These are phyloP conservation scores for Oreochromis spilurus DNA, from an alignment of 2,113 vertebrate genomes.

Conservation along the genomic window DNA sequence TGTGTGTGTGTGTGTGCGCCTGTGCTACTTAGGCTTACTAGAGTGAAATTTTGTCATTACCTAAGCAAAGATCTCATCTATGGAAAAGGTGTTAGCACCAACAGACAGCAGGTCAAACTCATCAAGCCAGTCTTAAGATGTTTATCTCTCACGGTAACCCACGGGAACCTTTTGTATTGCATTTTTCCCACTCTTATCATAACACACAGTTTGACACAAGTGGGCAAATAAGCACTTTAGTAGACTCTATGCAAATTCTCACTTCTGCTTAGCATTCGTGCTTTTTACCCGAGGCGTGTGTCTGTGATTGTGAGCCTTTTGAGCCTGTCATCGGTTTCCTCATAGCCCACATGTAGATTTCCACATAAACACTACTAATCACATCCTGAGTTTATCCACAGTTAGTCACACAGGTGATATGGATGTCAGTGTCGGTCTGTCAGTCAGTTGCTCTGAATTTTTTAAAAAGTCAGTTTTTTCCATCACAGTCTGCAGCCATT, in stretches of 20 bases:
- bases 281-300: background rate
- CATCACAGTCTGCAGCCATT: background rate
- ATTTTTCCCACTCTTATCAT: background rate
- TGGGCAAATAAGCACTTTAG: background rate
- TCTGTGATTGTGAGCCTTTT: background rate
- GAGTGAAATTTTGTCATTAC: background rate
- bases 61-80: background rate
- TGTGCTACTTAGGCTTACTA: background rate
- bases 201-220: background rate
- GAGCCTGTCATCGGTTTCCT: background rate
- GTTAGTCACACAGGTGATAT: background rate
- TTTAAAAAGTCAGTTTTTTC: fast-evolving
- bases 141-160: background rate
- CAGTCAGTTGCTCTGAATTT: background rate
- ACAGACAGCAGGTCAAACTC: conserved; percentile 5
- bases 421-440: background rate
- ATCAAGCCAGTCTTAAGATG: conserved; percentile 12
- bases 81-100: background rate
- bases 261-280: background rate
- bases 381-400: background rate
- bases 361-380: background rate
- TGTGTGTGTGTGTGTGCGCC: background rate
- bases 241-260: background rate
- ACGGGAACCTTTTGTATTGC: background rate
- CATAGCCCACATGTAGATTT: background rate